Base-by-base conservation (phyloP, 1,140 invertebrate species). In the Latrodectus geometricus region DNA sequence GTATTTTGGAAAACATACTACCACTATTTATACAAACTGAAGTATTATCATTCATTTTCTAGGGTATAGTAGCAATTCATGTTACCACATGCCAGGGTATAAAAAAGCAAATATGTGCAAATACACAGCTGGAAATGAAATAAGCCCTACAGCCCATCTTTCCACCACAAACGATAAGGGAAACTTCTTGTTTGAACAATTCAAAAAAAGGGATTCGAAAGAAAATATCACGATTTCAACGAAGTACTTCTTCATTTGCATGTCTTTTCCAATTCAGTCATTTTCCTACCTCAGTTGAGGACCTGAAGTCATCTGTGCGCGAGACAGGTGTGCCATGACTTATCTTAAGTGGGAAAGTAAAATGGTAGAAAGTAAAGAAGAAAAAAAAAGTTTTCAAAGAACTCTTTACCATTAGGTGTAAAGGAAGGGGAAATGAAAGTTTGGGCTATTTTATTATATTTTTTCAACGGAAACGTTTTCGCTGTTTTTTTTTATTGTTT, bases 221-320 rank as follows among this genome's bases (percentile, higher is more conserved):
- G 35, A 35, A 35, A 35, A 5, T 35, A 68, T 20, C 50, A 35
- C 65, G 77, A 56, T 79, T 79, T 50, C 77, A 35, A 79, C 77
- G 35, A 79, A 35, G 56, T 68, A 69, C 56, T 52, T 68, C 48
- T 79, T 81, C 79, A 48, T 81, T 70, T 81, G 79, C 79, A 81
- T 81, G 50, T 11, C 9, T 20, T 61, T 23, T 56, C 20, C 68
- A 81, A 35, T 35, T 81, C 14, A 17, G 9, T 61, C 23, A 9
- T 17, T 70, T 70, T 17, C 52, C 79, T 52, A 54, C 79, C 50
- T 72, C 69, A 56, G 23, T 81, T 72, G 68, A 72, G 79, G 79
- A 70, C 11, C 54, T 9, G 66, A 65, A 21, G 21, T 50, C n/a
- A 68, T 54, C 66, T 17, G 9, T 49, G 20, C 54, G 50, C 68